A percentile compares a stretch with the other conserved stretches of the same genome.
Conservation (phyloP, 1,140 invertebrate species). For the Orchestia grillus region DNA sequence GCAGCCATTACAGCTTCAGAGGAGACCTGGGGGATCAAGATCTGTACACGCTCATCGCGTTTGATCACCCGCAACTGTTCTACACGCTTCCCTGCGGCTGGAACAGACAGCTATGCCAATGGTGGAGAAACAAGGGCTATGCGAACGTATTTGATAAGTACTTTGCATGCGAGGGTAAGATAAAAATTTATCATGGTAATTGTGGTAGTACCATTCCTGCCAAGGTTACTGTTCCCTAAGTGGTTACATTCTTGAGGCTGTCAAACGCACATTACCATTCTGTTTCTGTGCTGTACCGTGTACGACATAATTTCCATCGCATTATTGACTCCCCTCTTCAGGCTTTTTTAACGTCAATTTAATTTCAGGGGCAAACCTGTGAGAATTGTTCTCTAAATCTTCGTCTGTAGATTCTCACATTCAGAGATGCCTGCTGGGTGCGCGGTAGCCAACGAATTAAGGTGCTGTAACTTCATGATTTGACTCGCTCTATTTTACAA, state of each 20-base stretch:
- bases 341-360: too few species aligned
- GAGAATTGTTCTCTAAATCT: too few species aligned
- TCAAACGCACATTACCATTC: too few species aligned
- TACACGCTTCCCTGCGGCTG: slow-evolving; percentile 84
- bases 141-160: slow-evolving; percentile 82
- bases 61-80: slow-evolving; percentile 82
- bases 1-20: slow-evolving; percentile 79
- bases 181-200: slow-evolving; percentile 87
- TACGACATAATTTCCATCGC: too few species aligned
- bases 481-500: too few species aligned
- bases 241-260: not conserved
- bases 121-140: slow-evolving; percentile 87
- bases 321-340: too few species aligned
- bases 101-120: slow-evolving; percentile 87
- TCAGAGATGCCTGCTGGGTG: too few species aligned
- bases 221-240: not conserved
- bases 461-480: too few species aligned
- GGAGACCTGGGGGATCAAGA: slow-evolving; percentile 91
- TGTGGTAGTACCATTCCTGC: slow-evolving; percentile 83
- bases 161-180: slow-evolving; percentile 80
- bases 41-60: slow-evolving; percentile 83
- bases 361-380: too few species aligned
- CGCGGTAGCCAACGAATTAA: too few species aligned
- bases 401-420: too few species aligned
- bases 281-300: too few species aligned